Percentiles rank a stretch among this genome's conserved stretches.
These are phyloP conservation scores for Calyptomena viridis DNA, from an alignment of 2,113 vertebrate species.

Conservation along the genomic window DNA sequence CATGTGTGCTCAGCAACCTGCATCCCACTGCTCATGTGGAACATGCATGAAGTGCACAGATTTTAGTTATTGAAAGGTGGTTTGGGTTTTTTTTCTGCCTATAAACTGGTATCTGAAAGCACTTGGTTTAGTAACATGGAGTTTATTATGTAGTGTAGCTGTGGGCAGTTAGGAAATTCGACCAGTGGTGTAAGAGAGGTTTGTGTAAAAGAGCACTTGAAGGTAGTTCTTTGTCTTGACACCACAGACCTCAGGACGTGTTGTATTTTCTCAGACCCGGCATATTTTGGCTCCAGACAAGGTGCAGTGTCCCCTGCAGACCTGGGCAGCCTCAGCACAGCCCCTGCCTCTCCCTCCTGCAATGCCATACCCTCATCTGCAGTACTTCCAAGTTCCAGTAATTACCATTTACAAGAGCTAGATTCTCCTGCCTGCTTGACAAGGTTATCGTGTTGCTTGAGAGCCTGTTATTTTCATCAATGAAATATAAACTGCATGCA, in stretches of 20 bases:
- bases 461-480: constrained; percentile 19
- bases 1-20: rapidly evolving
- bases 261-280: not conserved
- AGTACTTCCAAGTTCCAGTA: not conserved
- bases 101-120: not conserved
- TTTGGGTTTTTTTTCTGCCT: not conserved
- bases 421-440: not conserved
- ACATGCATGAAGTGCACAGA: rapidly evolving
- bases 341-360: not conserved
- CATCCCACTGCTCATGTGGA: not conserved
- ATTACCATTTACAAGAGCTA: not conserved
- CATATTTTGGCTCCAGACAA: not conserved
- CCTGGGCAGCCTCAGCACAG: rapidly evolving
- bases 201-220: not conserved
- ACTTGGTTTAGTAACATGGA: not conserved
- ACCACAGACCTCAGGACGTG: rapidly evolving
- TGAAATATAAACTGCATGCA: not conserved
- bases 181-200: not conserved
- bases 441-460: not conserved
- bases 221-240: not conserved
- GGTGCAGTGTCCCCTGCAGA: rapidly evolving
- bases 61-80: not conserved
- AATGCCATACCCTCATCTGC: rapidly evolving
- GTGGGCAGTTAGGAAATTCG: not conserved
- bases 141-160: not conserved